phyloP scores from a whole-genome alignment of 2,888 invertebrate species.

The Litoditis marina region DNA sequence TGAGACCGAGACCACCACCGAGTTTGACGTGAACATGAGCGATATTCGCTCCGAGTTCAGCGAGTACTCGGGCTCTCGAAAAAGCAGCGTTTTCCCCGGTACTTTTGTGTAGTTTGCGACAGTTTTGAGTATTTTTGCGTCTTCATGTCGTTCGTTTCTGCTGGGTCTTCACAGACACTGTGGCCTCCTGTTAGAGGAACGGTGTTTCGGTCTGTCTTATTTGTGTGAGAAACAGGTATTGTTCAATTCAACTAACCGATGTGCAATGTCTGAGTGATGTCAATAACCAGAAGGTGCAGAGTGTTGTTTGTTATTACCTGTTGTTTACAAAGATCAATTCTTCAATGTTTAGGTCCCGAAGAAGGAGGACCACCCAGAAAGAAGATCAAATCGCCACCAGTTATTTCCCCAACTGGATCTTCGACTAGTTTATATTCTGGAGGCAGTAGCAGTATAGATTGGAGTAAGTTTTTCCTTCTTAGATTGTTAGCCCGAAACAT shows the following conservation, averaged over 20 bases:
- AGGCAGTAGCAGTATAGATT: slow-evolving; percentile 58
- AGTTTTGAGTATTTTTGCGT: not conserved
- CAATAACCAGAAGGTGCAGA: too few species aligned
- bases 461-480: slow-evolving; percentile 51
- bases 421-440: slow-evolving; percentile 60
- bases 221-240: too few species aligned
- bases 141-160: not conserved
- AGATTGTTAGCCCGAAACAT: too few species aligned
- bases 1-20: slow-evolving; percentile 33
- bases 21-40: slow-evolving; percentile 42
- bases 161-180: too few species aligned
- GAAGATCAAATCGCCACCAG: slow-evolving; percentile 62
- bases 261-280: too few species aligned
- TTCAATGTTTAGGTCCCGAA: slow-evolving; percentile 56
- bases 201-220: too few species aligned
- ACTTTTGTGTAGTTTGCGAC: not conserved
- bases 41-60: slow-evolving; percentile 59
- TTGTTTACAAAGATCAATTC: not conserved
- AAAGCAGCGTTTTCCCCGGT: slow-evolving; percentile 37
- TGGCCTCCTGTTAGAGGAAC: too few species aligned
- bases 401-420: slow-evolving; percentile 61
- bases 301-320: slow-evolving; percentile 3
- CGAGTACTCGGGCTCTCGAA: slow-evolving; percentile 57
- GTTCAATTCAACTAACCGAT: too few species aligned
- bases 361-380: slow-evolving; percentile 62